Conservation (phyloP, 2,113 vertebrate genomes). For the Albula goreensis region DNA sequence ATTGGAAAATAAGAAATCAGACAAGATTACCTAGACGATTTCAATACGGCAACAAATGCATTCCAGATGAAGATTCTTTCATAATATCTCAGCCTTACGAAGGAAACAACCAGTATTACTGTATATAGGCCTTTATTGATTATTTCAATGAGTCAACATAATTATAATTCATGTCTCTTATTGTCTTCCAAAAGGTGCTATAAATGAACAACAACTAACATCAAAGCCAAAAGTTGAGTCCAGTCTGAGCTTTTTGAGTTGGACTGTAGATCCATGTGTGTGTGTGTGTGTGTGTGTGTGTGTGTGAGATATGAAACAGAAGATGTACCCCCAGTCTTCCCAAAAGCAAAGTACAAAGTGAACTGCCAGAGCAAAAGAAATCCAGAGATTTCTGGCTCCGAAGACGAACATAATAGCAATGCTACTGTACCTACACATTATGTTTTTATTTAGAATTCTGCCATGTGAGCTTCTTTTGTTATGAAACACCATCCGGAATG, state of each 20-base stretch:
- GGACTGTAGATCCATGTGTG: too few relatives aligned
- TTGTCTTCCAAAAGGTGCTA: neutral
- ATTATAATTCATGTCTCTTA: neutral
- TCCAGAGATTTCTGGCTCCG: neutral
- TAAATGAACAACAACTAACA: neutral
- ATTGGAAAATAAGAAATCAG: too few relatives aligned
- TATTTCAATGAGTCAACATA: neutral
- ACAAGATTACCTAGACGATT: too few relatives aligned
- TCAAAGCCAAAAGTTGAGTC: neutral
- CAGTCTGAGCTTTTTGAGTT: neutral
- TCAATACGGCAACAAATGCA: too few relatives aligned
- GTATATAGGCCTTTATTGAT: neutral
- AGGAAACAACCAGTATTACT: too few relatives aligned
- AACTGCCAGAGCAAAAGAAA: neutral
- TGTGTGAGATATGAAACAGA: neutral
- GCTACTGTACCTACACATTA: neutral
- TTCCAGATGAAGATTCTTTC: too few relatives aligned
- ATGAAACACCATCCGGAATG: neutral
- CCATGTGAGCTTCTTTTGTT: neutral
- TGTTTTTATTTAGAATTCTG: slow-evolving; percentile 4
- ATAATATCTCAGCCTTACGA: too few relatives aligned
- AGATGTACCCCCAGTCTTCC: neutral
- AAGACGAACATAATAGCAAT: neutral
- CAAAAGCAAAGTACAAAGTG: neutral
- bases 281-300: neutral